Percentiles rank a stretch among this genome's conserved stretches.
These are phyloP conservation scores for Drosophila barbarae DNA, from an alignment of 2,888 invertebrate species.

Conservation along the genomic window DNA sequence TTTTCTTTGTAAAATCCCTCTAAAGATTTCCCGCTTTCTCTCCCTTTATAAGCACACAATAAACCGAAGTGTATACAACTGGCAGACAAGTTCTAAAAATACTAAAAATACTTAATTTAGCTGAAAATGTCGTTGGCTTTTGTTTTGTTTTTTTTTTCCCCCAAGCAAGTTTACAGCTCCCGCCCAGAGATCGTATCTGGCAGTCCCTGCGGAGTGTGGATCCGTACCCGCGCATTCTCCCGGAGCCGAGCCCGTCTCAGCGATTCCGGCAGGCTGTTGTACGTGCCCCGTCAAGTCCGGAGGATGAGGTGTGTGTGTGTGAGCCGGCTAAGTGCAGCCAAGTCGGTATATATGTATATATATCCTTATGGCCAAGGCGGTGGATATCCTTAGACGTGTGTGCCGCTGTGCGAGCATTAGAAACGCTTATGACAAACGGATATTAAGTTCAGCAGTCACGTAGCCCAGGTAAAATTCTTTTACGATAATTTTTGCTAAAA, in stretches of 20 bases:
- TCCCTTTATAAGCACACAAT: background rate
- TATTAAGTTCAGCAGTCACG: conserved; percentile 76
- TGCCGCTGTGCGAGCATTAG: conserved; percentile 55
- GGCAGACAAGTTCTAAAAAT: conserved; percentile 66
- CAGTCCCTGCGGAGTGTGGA: conserved; percentile 2
- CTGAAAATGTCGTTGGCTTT: conserved; percentile 72
- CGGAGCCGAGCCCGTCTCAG: background rate
- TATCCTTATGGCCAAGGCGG: conserved; percentile 7
- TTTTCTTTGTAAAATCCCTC: no score
- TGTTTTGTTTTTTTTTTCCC: conserved; percentile 46
- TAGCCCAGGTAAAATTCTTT: conserved; percentile 78
- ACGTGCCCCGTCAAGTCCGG: conserved; percentile 37
- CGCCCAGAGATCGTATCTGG: conserved; percentile 29
- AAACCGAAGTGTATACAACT: conserved; percentile 39
- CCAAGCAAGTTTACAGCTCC: conserved; percentile 47
- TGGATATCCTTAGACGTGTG: conserved; percentile 16
- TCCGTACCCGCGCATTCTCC: conserved; percentile 1
- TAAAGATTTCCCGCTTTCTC: background rate
- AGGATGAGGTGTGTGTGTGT: conserved; percentile 24
- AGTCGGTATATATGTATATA: conserved; percentile 17
- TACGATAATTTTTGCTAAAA: conserved; percentile 71
- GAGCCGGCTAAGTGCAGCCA: conserved; percentile 56
- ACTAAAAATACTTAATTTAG: conserved; percentile 75
- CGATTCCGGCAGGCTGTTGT: conserved; percentile 34
- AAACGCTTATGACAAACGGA: conserved; percentile 68